A percentile compares a stretch with the other conserved stretches of the same genome.
phyloP scores from a whole-genome alignment of 2,113 vertebrate genomes.

The Daboia siamensis region DNA sequence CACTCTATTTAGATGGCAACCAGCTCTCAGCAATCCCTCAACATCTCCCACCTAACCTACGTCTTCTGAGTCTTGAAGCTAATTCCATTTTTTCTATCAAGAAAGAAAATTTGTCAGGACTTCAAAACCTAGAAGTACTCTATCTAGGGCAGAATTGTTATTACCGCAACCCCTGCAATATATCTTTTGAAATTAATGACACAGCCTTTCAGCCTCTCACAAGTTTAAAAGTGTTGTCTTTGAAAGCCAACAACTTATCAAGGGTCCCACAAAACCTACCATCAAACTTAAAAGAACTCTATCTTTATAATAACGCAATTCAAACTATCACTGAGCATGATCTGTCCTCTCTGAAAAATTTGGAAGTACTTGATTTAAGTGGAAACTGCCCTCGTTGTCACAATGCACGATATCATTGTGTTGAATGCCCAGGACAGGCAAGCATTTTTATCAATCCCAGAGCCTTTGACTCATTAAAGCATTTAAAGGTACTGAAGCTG shows the following conservation, averaged over 20 bases:
- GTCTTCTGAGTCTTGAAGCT: constrained; percentile 88
- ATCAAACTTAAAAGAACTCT: constrained; percentile 78
- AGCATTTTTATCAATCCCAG: constrained; percentile 70
- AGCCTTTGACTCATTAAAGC: constrained; percentile 78
- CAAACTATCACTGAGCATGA: constrained; percentile 70
- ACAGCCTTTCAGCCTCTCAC: constrained; percentile 77
- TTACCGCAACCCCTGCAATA: constrained; percentile 89
- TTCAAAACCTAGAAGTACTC: constrained; percentile 77
- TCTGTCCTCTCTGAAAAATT: constrained; percentile 75
- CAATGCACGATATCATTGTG: constrained; percentile 86
- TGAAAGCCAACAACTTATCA: constrained; percentile 90
- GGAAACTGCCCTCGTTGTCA: constrained; percentile 95
- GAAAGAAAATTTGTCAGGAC: constrained; percentile 75
- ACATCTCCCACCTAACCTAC: constrained; percentile 77
- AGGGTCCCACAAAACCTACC: constrained; percentile 78
- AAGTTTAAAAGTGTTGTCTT: constrained; percentile 80
- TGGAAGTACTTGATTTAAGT: constrained; percentile 89
- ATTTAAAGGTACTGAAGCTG: constrained; percentile 79
- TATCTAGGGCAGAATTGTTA: constrained; percentile 95
- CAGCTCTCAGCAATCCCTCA: constrained; percentile 81
- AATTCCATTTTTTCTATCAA: constrained; percentile 80
- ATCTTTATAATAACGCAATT: constrained; percentile 90
- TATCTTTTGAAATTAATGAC: constrained; percentile 76
- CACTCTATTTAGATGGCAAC: constrained; percentile 90
- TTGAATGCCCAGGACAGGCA: constrained; percentile 74